phyloP scores from a whole-genome alignment of 2,888 invertebrate genomes.

The Dryobota labecula region DNA sequence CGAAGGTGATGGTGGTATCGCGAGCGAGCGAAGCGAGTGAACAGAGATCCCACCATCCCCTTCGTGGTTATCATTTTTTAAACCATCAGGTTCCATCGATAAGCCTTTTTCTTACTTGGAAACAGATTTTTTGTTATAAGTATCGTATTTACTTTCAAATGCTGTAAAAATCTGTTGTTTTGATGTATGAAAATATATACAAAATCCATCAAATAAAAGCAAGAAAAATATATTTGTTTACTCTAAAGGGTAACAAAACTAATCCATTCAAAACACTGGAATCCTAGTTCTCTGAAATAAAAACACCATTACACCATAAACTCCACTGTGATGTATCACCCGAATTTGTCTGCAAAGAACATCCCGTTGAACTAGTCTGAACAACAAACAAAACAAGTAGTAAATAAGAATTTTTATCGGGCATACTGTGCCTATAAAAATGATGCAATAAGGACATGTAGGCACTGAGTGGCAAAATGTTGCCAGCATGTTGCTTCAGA shows the following conservation, averaged over 20 bases:
- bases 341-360: slow-evolving; percentile 30
- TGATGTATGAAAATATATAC: too few relatives aligned
- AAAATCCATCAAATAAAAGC: too few relatives aligned
- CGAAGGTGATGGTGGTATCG: too few relatives aligned
- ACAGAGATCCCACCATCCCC: too few relatives aligned
- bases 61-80: too few relatives aligned
- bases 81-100: too few relatives aligned
- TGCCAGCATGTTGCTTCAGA: not conserved
- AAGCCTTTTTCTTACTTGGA: too few relatives aligned
- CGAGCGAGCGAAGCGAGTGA: too few relatives aligned
- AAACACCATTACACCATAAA: slow-evolving; percentile 2
- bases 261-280: not conserved
- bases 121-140: too few relatives aligned
- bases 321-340: slow-evolving; percentile 18
- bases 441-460: not conserved
- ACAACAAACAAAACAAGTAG: slow-evolving; percentile 60
- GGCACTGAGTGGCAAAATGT: not conserved
- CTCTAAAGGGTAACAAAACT: not conserved
- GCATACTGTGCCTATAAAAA: slow-evolving; percentile 35
- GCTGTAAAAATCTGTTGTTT: too few relatives aligned
- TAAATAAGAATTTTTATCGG: too few relatives aligned
- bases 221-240: not conserved
- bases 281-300: not conserved
- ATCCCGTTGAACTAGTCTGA: slow-evolving; percentile 43
- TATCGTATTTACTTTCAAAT: too few relatives aligned